Evolutionary conservation across 2,113 vertebrate species (phyloP).

Genomic region (Ceyx cyanopectus): DNA sequence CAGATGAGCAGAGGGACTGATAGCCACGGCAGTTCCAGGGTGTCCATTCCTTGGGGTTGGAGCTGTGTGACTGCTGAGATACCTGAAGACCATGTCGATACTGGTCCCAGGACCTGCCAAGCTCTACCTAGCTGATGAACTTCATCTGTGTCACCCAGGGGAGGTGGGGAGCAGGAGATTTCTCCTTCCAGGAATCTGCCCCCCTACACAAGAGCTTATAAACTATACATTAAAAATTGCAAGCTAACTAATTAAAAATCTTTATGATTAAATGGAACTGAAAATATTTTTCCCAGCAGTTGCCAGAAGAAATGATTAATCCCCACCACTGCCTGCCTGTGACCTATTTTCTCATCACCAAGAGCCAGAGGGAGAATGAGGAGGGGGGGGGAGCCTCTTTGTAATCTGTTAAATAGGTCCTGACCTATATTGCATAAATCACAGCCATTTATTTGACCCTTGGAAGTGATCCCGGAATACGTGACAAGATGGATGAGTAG

Average conservation of each 20-base stretch:
- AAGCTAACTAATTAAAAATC: constrained; percentile 80
- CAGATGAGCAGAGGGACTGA: not conserved
- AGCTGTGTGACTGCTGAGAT: not conserved
- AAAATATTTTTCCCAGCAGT: constrained; percentile 75
- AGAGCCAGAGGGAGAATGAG: not conserved
- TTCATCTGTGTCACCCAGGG: not conserved
- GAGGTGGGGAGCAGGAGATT: not conserved
- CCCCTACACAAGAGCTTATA: not conserved
- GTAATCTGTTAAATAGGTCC: constrained; percentile 72
- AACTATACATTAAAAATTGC: constrained; percentile 49
- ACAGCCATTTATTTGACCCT: constrained; percentile 49
- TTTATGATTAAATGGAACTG: constrained; percentile 77
- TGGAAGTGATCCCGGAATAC: constrained; percentile 57
- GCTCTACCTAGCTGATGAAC: not conserved
- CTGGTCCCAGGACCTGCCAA: not conserved
- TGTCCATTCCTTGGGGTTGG: not conserved
- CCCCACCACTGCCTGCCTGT: constrained; percentile 66
- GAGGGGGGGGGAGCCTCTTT: not conserved
- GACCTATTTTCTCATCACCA: constrained; percentile 77
- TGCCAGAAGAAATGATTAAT: constrained; percentile 74
- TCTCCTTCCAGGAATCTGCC: constrained; percentile 21
- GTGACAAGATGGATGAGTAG: constrained; percentile 15
- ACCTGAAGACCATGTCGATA: rapidly evolving
- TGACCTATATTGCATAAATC: constrained; percentile 73
- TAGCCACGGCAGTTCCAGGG: not conserved